These are phyloP conservation scores for Agrilus planipennis DNA, from an alignment of 1,140 invertebrate genomes.

Conservation along the genomic window DNA sequence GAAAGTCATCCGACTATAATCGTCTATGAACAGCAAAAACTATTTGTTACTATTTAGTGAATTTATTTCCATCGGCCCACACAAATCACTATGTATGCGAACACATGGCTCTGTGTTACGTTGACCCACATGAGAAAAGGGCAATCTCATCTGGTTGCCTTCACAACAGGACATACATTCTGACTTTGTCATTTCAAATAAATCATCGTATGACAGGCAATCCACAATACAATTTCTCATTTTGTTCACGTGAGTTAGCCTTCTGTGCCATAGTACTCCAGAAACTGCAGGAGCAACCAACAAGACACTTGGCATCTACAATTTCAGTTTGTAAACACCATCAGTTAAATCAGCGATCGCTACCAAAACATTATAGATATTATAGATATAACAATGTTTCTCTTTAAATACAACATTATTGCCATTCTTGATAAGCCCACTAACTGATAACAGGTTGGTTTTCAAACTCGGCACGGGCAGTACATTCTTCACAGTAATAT, in stretches of 20 bases:
- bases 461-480: not conserved
- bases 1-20: slow-evolving; percentile 26
- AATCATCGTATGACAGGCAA: not conserved
- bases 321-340: not conserved
- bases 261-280: not conserved
- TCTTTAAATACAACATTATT: not conserved
- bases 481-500: not conserved
- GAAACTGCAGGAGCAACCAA: not conserved
- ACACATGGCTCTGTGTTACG: slow-evolving; percentile 17
- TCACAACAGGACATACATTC: slow-evolving; percentile 20
- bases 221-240: not conserved
- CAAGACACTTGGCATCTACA: not conserved
- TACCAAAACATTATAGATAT: not conserved
- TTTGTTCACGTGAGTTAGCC: not conserved
- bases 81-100: slow-evolving; percentile 24
- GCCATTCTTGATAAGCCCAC: not conserved
- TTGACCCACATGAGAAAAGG: slow-evolving; percentile 16
- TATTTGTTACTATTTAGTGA: slow-evolving; percentile 29
- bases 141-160: slow-evolving; percentile 24
- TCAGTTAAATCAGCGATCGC: not conserved
- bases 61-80: slow-evolving; percentile 23
- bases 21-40: slow-evolving; percentile 32
- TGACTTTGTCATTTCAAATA: not conserved
- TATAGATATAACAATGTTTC: not conserved
- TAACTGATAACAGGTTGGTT: not conserved